Base-by-base conservation (phyloP, 1,140 invertebrate species). In the Drosophila sp. region DNA sequence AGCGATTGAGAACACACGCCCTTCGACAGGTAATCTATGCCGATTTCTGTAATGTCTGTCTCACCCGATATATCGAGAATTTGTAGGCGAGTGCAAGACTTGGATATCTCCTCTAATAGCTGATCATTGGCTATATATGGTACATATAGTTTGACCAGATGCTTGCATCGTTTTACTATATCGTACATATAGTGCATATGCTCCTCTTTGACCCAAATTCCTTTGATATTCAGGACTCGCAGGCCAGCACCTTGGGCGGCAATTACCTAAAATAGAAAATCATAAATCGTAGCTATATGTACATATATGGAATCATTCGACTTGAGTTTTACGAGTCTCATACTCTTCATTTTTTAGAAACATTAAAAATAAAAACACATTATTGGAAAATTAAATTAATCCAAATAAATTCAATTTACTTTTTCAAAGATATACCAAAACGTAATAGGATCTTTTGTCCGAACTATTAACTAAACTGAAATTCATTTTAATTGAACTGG, bases 61-160 rank as follows among this genome's bases (percentile, higher is more conserved):
- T 95, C 94, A 2, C 95, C 95, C 1, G 94, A 95, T 33, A 95
- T 93, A 70, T 95, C 94, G 3, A 95, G 79, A 5, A 94, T 91
- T 70, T 94, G 93, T 56, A 95, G 84, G 30, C 93, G 93, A 55
- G 92, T 93, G 58, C 94, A 93, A 58, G 93, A 91, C 72, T 93
- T 92, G 11, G 92, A 93, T 23, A 95, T 94, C 60, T 93, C 93
- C 79, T 95, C 93, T 57, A 96, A 92, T 23, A 95, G 92, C 87
- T 94, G 93, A 87, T 95, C 95, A 71, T 95, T 95, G 8, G 95
- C 94, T 72, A 95, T 95, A 64, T 95, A 94, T 0, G 95, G 95
- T 71, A 95, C 95, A 80, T 94, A 93, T 0, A 95, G 81, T 57
- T 93, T 93, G 23, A 93, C 93, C 56, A 95, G 90, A 72, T 94